phyloP scores from a whole-genome alignment of 2,797 vertebrate species.

The Catostomus latipinnis region DNA sequence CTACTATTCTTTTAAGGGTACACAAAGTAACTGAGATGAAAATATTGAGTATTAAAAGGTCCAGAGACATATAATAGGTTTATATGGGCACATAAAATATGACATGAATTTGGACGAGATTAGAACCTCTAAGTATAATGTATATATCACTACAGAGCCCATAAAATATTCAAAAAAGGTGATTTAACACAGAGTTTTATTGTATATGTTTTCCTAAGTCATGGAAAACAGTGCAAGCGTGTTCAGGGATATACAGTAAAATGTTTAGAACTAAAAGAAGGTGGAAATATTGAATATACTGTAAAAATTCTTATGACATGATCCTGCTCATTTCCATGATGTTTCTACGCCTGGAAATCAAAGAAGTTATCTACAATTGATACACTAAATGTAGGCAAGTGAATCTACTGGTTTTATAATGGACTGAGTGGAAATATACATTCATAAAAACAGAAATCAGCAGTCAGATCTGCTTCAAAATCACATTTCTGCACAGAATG shows the following conservation, averaged over 20 bases:
- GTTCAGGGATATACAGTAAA: background rate
- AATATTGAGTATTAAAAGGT: constrained; percentile 40
- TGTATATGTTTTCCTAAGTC: constrained; percentile 1
- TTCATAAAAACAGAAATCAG: constrained; percentile 18
- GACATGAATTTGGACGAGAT: constrained; percentile 41
- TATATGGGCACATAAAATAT: constrained; percentile 47
- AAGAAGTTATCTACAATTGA: constrained; percentile 18
- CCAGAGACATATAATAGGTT: constrained; percentile 31
- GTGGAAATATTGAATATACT: background rate
- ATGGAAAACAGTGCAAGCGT: background rate
- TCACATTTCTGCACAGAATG: constrained; percentile 12
- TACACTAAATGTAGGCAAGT: constrained; percentile 11
- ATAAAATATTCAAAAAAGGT: constrained; percentile 21
- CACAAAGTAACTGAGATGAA: constrained; percentile 33
- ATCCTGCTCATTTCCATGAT: constrained; percentile 24
- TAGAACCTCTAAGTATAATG: constrained; percentile 43
- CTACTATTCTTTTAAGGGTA: background rate
- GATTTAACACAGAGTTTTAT: constrained; percentile 26
- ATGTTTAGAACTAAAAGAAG: background rate
- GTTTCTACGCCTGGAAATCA: constrained; percentile 17
- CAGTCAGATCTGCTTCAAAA: constrained; percentile 29
- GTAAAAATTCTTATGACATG: background rate
- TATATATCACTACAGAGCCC: constrained; percentile 12
- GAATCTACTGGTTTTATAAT: constrained; percentile 12
- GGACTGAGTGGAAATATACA: constrained; percentile 28